phyloP scores from a whole-genome alignment of 2,113 vertebrate genomes.

The Camelus dromedarius region DNA sequence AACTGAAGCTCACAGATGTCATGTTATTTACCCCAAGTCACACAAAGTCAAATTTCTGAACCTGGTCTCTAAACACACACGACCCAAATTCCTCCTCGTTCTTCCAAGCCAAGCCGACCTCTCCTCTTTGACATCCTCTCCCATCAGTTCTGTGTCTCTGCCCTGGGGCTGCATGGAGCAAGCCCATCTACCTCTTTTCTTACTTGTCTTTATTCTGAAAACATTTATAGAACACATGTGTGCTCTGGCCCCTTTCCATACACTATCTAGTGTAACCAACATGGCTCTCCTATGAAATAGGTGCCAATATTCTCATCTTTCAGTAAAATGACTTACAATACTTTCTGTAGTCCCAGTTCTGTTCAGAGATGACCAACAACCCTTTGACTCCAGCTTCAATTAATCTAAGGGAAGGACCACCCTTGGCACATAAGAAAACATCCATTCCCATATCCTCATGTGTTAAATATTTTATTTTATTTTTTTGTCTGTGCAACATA shows the following conservation, averaged over 20 bases:
- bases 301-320: background rate
- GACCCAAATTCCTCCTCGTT: background rate
- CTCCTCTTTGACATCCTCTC: background rate
- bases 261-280: background rate
- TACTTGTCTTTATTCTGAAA: background rate
- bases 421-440: background rate
- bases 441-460: background rate
- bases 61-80: background rate
- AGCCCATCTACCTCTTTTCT: background rate
- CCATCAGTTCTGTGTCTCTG: background rate
- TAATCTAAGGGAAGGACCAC: background rate
- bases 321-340: background rate
- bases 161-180: background rate
- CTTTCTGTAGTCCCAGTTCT: background rate
- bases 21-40: background rate
- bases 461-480: slow-evolving; percentile 16
- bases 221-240: background rate
- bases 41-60: background rate
- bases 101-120: background rate
- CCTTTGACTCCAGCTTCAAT: background rate
- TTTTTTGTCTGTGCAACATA: slow-evolving; percentile 12
- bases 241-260: background rate
- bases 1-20: background rate
- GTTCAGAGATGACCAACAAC: background rate
- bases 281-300: background rate